phyloP scores from a whole-genome alignment of 2,888 invertebrate species.

The Plutella xylostella region DNA sequence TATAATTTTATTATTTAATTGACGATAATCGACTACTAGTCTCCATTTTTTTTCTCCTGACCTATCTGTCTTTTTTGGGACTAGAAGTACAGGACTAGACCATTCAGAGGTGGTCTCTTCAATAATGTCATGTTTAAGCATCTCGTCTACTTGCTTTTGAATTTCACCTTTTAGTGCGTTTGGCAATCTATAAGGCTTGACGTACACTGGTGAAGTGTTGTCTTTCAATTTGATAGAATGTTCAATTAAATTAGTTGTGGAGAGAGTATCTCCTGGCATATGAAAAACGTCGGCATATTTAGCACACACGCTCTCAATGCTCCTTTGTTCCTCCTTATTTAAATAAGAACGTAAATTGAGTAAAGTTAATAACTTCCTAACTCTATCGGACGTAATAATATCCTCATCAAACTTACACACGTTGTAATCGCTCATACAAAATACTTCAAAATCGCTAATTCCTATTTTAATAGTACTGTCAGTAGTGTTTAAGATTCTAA shows the following conservation, averaged over 20 bases:
- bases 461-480: slow-evolving; percentile 1
- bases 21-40: slow-evolving; percentile 6
- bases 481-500: slow-evolving; percentile 8
- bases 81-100: neutral
- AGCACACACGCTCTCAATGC: slow-evolving; percentile 10
- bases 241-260: slow-evolving; percentile 7
- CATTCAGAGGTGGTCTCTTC: neutral
- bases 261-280: slow-evolving; percentile 9
- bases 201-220: slow-evolving; percentile 9
- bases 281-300: slow-evolving; percentile 13
- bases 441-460: neutral
- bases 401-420: slow-evolving; percentile 9
- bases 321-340: slow-evolving; percentile 8
- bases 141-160: slow-evolving; percentile 10
- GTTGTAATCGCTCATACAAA: slow-evolving; percentile 3
- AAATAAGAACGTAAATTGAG: slow-evolving; percentile 11
- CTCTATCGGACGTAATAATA: neutral
- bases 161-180: slow-evolving; percentile 9
- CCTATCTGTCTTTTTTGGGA: neutral
- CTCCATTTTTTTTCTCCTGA: slow-evolving; percentile 5
- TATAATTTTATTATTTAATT: slow-evolving; percentile 1
- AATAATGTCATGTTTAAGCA: slow-evolving; percentile 4
- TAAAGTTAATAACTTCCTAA: slow-evolving; percentile 7
- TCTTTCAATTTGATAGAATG: slow-evolving; percentile 12
- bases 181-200: slow-evolving; percentile 13